A percentile compares a stretch with the other conserved stretches of the same genome.
Evolutionary conservation across 2,113 vertebrate genomes (phyloP).

Genomic region (Corythornis madagascariensis): DNA sequence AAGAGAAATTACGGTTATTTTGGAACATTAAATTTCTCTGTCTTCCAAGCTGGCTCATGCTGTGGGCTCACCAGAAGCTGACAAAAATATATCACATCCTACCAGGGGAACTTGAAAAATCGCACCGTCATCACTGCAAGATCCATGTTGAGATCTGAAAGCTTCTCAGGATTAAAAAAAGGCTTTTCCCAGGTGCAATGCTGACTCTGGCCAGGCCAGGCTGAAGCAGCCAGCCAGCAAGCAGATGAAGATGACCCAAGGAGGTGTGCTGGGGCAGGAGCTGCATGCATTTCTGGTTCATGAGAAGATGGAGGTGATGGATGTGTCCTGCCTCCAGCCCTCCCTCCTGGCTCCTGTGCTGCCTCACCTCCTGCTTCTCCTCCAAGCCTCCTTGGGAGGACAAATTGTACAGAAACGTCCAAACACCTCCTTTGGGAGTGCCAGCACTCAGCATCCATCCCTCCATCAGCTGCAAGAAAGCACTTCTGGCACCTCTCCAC

Average conservation of each 20-base stretch:
- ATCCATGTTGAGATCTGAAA: neutral
- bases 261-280: neutral
- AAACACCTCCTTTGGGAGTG: neutral
- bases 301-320: neutral
- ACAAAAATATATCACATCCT: neutral
- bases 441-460: neutral
- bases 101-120: neutral
- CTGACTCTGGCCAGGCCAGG: neutral
- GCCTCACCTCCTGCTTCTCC: neutral
- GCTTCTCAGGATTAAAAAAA: neutral
- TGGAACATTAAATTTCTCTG: neutral
- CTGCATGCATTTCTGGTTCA: fast-evolving
- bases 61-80: neutral
- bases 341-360: neutral
- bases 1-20: neutral
- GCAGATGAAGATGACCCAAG: neutral
- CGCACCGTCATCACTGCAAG: neutral
- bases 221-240: neutral
- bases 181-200: neutral
- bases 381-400: slow-evolving; percentile 8
- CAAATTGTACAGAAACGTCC: neutral
- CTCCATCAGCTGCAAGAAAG: neutral
- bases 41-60: neutral
- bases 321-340: neutral
- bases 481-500: neutral